These are phyloP conservation scores for Hippolais icterina DNA, from an alignment of 2,113 vertebrate genomes.

Conservation along the genomic window DNA sequence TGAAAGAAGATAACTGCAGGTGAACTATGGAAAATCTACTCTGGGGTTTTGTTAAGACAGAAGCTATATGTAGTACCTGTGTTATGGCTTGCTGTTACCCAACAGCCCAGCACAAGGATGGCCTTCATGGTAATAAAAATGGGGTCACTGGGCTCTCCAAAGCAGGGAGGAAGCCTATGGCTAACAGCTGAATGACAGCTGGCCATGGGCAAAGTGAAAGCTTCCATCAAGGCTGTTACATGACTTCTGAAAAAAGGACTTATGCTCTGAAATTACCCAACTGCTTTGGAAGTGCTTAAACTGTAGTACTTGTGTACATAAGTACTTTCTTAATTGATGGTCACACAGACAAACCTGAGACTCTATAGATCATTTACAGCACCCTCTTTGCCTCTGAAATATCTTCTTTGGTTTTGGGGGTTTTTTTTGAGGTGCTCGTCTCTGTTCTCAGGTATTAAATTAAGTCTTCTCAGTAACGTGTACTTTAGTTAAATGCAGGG, in stretches of 20 bases:
- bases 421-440: not conserved
- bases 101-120: not conserved
- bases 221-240: not conserved
- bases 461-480: not conserved
- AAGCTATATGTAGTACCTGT: not conserved
- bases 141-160: not conserved
- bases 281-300: not conserved
- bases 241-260: not conserved
- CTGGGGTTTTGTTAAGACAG: not conserved
- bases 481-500: not conserved
- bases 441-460: not conserved
- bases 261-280: not conserved
- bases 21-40: not conserved
- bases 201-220: not conserved
- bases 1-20: not conserved
- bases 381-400: not conserved
- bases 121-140: not conserved
- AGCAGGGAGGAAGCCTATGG: not conserved
- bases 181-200: not conserved
- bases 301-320: not conserved
- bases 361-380: not conserved
- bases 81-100: not conserved
- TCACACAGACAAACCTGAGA: not conserved
- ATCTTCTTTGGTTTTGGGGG: not conserved
- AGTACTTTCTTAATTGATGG: not conserved